Conservation (phyloP, 2,888 invertebrate genomes). For the Ochropacha duplaris region DNA sequence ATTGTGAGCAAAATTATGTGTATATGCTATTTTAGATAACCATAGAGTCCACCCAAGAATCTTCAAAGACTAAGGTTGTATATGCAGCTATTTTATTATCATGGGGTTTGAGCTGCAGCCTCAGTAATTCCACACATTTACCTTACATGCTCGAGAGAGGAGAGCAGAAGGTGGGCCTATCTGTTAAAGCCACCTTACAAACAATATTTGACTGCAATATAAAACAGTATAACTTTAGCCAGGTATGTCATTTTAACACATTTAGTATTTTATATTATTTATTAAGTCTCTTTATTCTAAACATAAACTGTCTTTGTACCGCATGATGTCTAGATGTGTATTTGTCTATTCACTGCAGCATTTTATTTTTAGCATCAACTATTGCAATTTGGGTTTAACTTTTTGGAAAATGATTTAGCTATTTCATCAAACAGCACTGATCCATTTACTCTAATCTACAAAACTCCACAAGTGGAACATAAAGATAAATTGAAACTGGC, state of each 20-base stretch:
- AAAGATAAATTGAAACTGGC: constrained; percentile 59
- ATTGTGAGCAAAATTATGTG: neutral
- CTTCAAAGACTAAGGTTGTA: constrained; percentile 46
- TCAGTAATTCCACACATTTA: constrained; percentile 57
- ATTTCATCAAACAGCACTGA: constrained; percentile 53
- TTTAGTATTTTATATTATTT: neutral
- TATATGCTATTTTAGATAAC: constrained; percentile 53
- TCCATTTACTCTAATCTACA: constrained; percentile 56
- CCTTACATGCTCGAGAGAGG: constrained; percentile 76
- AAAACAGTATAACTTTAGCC: constrained; percentile 62
- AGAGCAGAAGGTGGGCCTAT: constrained; percentile 53
- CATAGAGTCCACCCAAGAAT: constrained; percentile 51
- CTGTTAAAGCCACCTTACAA: constrained; percentile 61
- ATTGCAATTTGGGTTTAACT: constrained; percentile 62
- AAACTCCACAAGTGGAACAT: constrained; percentile 51
- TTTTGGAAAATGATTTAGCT: constrained; percentile 50
- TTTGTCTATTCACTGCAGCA: too few relatives aligned
- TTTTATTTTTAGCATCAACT: constrained; percentile 61
- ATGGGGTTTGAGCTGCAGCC: constrained; percentile 57
- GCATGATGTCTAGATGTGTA: neutral
- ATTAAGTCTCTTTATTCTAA: too few relatives aligned
- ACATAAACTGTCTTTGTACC: too few relatives aligned
- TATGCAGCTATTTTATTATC: constrained; percentile 66
- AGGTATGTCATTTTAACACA: constrained; percentile 44
- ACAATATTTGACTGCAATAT: constrained; percentile 76